phyloP scores from a whole-genome alignment of 2,113 vertebrate genomes.

The Antechinus stuartii region DNA sequence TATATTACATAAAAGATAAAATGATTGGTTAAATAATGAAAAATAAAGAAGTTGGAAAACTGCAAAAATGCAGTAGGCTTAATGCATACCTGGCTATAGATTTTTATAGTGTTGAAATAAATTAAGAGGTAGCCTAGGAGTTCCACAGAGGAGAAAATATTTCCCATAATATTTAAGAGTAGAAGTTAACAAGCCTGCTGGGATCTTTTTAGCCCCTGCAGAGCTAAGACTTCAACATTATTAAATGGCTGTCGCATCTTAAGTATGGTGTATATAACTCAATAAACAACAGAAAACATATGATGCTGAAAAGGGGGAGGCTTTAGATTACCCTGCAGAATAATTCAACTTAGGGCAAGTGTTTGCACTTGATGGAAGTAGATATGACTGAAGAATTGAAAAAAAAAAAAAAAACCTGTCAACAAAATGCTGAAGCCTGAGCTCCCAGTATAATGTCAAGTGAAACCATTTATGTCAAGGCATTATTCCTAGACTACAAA shows the following conservation, averaged over 20 bases:
- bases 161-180: constrained; percentile 84
- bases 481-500: background rate
- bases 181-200: constrained; percentile 89
- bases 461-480: rapidly evolving
- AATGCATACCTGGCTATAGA: constrained; percentile 71
- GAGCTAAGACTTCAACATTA: constrained; percentile 86
- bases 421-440: constrained; percentile 48
- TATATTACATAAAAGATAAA: constrained; percentile 39
- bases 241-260: constrained; percentile 85
- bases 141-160: constrained; percentile 83
- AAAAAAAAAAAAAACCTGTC: constrained; percentile 27
- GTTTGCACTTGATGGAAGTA: constrained; percentile 76
- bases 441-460: constrained; percentile 8
- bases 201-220: constrained; percentile 86
- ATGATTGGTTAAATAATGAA: constrained; percentile 60
- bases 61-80: constrained; percentile 63
- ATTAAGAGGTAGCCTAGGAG: constrained; percentile 83
- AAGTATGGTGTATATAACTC: constrained; percentile 83
- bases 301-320: constrained; percentile 74
- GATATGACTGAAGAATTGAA: constrained; percentile 47
- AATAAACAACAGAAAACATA: constrained; percentile 79
- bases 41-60: constrained; percentile 61
- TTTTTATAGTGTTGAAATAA: constrained; percentile 82
- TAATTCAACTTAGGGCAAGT: constrained; percentile 82
- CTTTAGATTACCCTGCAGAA: constrained; percentile 72